Percentiles rank a stretch among this genome's conserved stretches.
These are phyloP conservation scores for Drosophila subquinaria DNA, from an alignment of 2,888 invertebrate species.

Conservation along the genomic window DNA sequence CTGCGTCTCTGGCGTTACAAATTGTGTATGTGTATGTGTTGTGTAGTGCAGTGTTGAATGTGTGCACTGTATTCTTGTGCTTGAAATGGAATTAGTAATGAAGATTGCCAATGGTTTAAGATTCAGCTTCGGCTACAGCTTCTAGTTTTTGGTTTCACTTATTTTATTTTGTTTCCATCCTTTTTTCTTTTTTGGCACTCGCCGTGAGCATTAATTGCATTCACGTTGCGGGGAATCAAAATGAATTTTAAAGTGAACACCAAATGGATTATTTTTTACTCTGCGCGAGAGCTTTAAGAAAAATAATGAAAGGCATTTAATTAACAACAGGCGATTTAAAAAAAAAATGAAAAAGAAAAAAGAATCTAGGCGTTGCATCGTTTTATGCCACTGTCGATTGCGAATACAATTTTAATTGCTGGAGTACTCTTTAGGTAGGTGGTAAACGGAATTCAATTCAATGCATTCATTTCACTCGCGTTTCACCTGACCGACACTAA, in stretches of 20 bases:
- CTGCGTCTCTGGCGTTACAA: slow-evolving; percentile 29
- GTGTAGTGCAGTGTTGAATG: slow-evolving; percentile 1
- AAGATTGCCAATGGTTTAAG: slow-evolving; percentile 45
- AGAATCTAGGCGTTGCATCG: background rate
- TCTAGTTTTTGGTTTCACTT: background rate
- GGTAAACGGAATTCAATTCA: slow-evolving; percentile 15
- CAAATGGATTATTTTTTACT: background rate
- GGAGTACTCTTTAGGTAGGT: background rate
- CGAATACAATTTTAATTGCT: slow-evolving; percentile 6
- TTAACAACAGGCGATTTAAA: slow-evolving; percentile 21
- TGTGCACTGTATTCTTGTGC: slow-evolving; percentile 3
- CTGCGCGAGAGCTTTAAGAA: background rate
- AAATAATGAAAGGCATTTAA: slow-evolving; percentile 20
- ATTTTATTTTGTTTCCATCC: background rate
- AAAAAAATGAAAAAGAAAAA: background rate
- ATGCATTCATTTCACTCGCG: slow-evolving; percentile 42
- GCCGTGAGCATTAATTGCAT: background rate
- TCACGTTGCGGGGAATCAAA: background rate
- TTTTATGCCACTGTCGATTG: background rate
- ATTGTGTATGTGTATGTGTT: slow-evolving; percentile 6
- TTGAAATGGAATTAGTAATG: slow-evolving; percentile 60
- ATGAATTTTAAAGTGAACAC: background rate
- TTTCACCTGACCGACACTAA: slow-evolving; percentile 43
- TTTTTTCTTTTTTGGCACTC: background rate
- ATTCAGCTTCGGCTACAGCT: background rate